Evolutionary conservation across 2,888 invertebrate species (phyloP).

Genomic region (Adineta ricciae): DNA sequence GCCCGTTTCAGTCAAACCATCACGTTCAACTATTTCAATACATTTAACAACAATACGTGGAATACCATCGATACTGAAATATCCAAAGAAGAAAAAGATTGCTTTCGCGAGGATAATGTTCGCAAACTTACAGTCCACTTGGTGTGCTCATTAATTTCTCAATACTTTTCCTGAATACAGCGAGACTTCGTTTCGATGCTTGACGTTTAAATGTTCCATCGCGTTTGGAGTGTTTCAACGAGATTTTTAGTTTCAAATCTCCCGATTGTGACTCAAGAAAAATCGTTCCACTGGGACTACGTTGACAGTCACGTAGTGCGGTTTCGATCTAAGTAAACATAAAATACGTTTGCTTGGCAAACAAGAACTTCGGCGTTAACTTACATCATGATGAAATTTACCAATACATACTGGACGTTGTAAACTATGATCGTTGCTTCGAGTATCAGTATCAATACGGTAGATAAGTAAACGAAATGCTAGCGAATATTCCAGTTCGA

Average conservation of each 20-base stretch:
- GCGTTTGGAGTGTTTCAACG: background rate
- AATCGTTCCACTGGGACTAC: background rate
- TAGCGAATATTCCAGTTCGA: constrained; percentile 19
- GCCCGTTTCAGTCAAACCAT: background rate
- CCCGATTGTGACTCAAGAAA: background rate
- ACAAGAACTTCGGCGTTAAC: background rate
- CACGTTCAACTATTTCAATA: background rate
- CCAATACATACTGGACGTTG: background rate
- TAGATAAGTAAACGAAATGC: constrained; percentile 1
- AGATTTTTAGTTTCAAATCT: constrained; percentile 7
- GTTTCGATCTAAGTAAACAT: background rate
- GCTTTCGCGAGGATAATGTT: no score
- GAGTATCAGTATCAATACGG: background rate
- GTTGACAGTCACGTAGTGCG: background rate
- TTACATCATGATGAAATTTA: constrained; percentile 16
- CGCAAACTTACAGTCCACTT: background rate
- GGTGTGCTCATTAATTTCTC: background rate
- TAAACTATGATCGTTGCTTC: background rate
- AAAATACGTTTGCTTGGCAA: background rate
- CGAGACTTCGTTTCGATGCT: background rate
- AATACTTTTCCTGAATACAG: background rate
- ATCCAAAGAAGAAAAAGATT: no score
- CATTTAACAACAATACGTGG: constrained; percentile 15
- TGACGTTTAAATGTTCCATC: constrained; percentile 15
- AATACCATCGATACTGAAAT: background rate